Base-by-base conservation (phyloP, 2,797 vertebrate species). In the Spatula versicolor region DNA sequence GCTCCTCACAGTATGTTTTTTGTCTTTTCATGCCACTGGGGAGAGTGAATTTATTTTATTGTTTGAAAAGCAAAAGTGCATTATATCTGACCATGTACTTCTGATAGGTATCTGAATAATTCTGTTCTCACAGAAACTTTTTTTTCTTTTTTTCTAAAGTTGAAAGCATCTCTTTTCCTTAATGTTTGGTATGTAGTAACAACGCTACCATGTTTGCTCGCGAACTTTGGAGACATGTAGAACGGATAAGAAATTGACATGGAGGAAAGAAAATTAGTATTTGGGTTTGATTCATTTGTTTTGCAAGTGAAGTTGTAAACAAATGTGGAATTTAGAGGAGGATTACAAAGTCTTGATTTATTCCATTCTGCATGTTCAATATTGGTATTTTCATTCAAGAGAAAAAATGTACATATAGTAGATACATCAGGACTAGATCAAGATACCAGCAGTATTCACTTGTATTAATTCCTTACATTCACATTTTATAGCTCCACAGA, bases 281-380 rank as follows among this genome's bases (percentile, higher is more conserved):
- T 33, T 54, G 73, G 33, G 4, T 79, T 93, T 78, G 39, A 73
- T 72, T 76, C 43, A 13, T 7, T 43, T 54, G 8, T 88, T 55
- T 86, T 13, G 2, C 71, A 83, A 31, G 31, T 28, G 26, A 67
- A 78, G 33, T 25, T 92, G 74, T 86, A 82, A 91, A 92, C n/a
- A 90, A 81, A 55, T 79, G 59, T 63, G 59, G 43, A 79, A 91
- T 92, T 94, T 91, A 91, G 86, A 85, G 39, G 52, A 58, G 39
- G 59, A 89, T 92, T 79, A 74, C 55, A 46, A 20, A 55, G 37
- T 73, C 64, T 52, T 76, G 21, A 35, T 86, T 68, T 43, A 63
- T 79, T 85, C 48, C 4, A 7, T 69, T 55, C 37, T 73, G 21
- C 30, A 2, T 71, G 59, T 52, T 91, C 52, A 52, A 1, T 76